Evolutionary conservation across 2,113 vertebrate genomes (phyloP).

Genomic region (Salvator merianae): DNA sequence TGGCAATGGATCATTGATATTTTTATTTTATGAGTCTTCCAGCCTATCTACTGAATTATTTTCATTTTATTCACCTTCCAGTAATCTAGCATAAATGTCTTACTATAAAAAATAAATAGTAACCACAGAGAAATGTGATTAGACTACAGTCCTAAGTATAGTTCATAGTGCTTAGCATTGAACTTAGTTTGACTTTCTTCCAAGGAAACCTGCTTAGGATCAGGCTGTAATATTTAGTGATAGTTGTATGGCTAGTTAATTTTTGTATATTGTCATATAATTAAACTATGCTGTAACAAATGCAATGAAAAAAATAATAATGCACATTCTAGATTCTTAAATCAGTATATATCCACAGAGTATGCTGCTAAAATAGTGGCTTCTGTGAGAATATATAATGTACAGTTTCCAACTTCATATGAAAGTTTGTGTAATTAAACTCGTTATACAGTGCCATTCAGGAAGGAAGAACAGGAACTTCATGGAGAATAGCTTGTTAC

Average conservation of each 20-base stretch:
- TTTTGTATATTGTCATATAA: neutral
- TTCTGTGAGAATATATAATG: neutral
- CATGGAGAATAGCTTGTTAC: too few species aligned
- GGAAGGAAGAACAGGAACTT: too few species aligned
- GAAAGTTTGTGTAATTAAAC: neutral
- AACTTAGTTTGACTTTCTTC: neutral
- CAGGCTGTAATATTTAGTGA: neutral
- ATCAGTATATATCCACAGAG: neutral
- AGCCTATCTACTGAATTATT: neutral
- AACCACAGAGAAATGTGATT: neutral
- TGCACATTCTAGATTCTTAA: neutral
- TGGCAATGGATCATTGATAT: constrained; percentile 5
- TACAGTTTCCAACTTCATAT: neutral
- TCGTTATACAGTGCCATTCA: too few species aligned
- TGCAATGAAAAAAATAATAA: neutral
- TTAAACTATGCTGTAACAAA: neutral
- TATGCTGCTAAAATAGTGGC: too few species aligned
- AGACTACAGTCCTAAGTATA: neutral
- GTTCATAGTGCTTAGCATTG: neutral
- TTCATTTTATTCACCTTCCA: neutral
- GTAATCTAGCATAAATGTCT: neutral
- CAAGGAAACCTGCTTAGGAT: neutral
- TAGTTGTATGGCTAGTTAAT: neutral
- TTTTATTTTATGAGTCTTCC: constrained; percentile 10
- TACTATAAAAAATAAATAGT: constrained; percentile 10